phyloP scores from a whole-genome alignment of 2,888 invertebrate genomes.

The Lottia scabra region DNA sequence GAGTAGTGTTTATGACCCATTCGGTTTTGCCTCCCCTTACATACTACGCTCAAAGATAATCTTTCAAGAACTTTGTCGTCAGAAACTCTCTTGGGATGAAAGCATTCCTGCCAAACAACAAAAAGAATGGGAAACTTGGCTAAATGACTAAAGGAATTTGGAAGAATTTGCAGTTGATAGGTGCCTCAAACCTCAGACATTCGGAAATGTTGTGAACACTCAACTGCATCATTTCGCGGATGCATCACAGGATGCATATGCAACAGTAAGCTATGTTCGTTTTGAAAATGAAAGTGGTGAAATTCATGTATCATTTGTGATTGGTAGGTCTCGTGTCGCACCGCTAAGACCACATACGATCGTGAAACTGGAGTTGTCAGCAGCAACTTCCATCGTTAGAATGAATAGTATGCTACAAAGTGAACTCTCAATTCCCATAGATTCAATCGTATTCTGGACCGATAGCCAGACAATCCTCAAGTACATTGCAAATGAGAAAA shows the following conservation, averaged over 20 bases:
- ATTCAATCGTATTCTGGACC: slow-evolving; percentile 34
- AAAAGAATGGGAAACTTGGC: slow-evolving; percentile 7
- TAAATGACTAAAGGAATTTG: slow-evolving; percentile 4
- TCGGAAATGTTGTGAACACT: not conserved
- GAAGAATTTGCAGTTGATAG: not conserved
- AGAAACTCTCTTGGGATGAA: slow-evolving; percentile 10
- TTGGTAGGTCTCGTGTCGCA: slow-evolving; percentile 28
- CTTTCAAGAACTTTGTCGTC: slow-evolving; percentile 5
- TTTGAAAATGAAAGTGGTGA: not conserved
- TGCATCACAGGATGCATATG: too few species aligned
- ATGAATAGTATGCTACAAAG: slow-evolving; percentile 22
- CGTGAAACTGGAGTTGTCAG: slow-evolving; percentile 34
- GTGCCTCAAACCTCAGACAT: not conserved
- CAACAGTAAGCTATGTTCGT: not conserved
- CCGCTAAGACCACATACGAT: slow-evolving; percentile 29
- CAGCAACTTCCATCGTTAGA: slow-evolving; percentile 32
- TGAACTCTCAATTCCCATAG: slow-evolving; percentile 21
- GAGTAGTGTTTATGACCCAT: slow-evolving; percentile 5
- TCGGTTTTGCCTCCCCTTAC: not conserved
- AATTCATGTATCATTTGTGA: slow-evolving; percentile 14
- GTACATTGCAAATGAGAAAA: slow-evolving; percentile 38
- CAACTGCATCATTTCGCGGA: slow-evolving; percentile 16
- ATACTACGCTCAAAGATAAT: not conserved
- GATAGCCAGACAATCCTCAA: slow-evolving; percentile 37
- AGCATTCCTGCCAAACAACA: not conserved